These are phyloP conservation scores for Calameuta idolon DNA, from an alignment of 2,888 invertebrate species.

Conservation along the genomic window DNA sequence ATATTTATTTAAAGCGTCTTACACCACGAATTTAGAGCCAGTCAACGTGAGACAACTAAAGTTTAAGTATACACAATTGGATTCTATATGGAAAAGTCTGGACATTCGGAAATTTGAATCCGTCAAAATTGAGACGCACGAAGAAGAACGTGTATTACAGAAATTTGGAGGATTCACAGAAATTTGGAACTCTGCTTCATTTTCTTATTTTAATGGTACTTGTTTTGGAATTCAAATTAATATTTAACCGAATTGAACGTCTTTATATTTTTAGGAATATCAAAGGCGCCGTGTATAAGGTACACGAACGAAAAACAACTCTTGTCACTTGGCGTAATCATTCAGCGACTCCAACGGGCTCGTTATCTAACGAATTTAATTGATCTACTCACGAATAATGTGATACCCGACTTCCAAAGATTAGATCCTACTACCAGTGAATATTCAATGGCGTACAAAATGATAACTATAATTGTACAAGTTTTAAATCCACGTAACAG, in stretches of 20 bases:
- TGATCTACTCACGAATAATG: slow-evolving; percentile 37
- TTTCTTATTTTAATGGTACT: not conserved
- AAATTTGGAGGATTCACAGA: slow-evolving; percentile 44
- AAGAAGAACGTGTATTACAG: slow-evolving; percentile 49
- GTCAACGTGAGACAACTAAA: slow-evolving; percentile 27
- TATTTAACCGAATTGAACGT: not conserved
- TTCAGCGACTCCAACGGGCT: slow-evolving; percentile 51
- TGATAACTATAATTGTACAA: slow-evolving; percentile 51
- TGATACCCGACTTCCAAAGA: slow-evolving; percentile 42
- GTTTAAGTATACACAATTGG: slow-evolving; percentile 34
- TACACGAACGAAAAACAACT: slow-evolving; percentile 50
- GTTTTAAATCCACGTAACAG: slow-evolving; percentile 53
- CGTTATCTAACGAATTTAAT: slow-evolving; percentile 47
- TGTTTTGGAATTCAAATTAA: not conserved
- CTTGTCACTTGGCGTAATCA: slow-evolving; percentile 38
- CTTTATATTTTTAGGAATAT: slow-evolving; percentile 40
- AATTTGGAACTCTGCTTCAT: too few species aligned
- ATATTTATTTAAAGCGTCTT: slow-evolving; percentile 31
- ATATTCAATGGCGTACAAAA: slow-evolving; percentile 50
- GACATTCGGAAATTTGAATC: slow-evolving; percentile 13
- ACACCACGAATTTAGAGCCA: slow-evolving; percentile 22
- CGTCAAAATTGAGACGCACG: slow-evolving; percentile 51
- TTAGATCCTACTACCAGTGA: slow-evolving; percentile 39
- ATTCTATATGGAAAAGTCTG: slow-evolving; percentile 28
- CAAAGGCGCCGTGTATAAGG: slow-evolving; percentile 38